Conservation (phyloP, 2,888 invertebrate species). For the Hydrotaea cyrtoneurina region DNA sequence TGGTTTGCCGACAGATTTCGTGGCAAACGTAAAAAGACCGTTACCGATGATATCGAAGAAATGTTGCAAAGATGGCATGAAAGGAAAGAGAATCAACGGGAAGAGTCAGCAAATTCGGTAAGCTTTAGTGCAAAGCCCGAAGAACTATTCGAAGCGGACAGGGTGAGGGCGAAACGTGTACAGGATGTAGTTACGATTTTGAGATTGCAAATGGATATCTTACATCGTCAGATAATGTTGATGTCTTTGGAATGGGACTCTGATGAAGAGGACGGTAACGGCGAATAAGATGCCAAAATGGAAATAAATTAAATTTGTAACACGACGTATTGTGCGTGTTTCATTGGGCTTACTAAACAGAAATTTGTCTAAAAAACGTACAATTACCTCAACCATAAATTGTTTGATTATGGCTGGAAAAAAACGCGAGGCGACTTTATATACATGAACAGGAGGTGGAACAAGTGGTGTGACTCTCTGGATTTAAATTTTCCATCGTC, state of each 20-base stretch:
- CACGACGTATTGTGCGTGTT: no score
- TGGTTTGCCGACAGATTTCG: background rate
- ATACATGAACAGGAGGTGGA: no score
- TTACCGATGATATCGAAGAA: conserved; percentile 64
- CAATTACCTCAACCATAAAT: no score
- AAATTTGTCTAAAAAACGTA: no score
- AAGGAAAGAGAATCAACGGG: background rate
- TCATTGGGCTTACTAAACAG: background rate
- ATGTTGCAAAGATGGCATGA: conserved; percentile 48
- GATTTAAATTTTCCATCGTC: no score
- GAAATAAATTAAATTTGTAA: no score
- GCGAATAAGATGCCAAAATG: no score
- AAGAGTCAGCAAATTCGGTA: background rate
- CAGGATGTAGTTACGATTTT: conserved; percentile 44
- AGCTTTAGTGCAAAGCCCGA: background rate
- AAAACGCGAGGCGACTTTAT: no score
- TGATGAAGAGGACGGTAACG: conserved; percentile 29
- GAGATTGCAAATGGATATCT: conserved; percentile 57
- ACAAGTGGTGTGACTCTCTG: no score
- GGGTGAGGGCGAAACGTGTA: conserved; percentile 18
- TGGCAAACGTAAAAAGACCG: conserved; percentile 42
- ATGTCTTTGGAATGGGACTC: conserved; percentile 53
- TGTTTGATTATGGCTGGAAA: no score
- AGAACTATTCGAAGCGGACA: background rate
- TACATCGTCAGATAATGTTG: conserved; percentile 50